phyloP scores from a whole-genome alignment of 2,888 invertebrate species.

The Andrena haemorrhoa region DNA sequence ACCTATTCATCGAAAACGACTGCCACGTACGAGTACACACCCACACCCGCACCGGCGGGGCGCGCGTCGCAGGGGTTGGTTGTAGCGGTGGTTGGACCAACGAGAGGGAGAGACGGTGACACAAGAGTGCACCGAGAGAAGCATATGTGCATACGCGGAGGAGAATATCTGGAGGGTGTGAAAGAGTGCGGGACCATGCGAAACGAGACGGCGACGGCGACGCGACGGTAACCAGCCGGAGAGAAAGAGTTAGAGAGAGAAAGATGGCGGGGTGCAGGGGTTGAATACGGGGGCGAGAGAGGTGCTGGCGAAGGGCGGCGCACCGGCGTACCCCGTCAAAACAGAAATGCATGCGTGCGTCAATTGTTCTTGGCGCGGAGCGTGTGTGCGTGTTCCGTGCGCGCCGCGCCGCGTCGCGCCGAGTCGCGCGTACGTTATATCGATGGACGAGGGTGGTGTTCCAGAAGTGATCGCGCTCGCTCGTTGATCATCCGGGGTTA shows the following conservation, averaged over 20 bases:
- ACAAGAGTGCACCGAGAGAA: slow-evolving; percentile 58
- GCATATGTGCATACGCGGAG: slow-evolving; percentile 69
- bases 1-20: slow-evolving; percentile 75
- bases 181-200: slow-evolving; percentile 74
- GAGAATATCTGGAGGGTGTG: slow-evolving; percentile 78
- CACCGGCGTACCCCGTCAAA: slow-evolving; percentile 66
- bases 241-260: slow-evolving; percentile 44
- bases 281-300: slow-evolving; percentile 41
- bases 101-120: slow-evolving; percentile 46
- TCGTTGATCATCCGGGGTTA: slow-evolving; percentile 62
- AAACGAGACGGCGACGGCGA: slow-evolving; percentile 67
- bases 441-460: slow-evolving; percentile 53
- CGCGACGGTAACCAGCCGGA: slow-evolving; percentile 21
- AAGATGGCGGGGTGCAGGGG: not conserved
- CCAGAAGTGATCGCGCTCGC: slow-evolving; percentile 56
- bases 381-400: slow-evolving; percentile 11
- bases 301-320: slow-evolving; percentile 51
- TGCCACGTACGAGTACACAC: slow-evolving; percentile 53
- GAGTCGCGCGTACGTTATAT: slow-evolving; percentile 52
- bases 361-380: slow-evolving; percentile 74
- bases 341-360: slow-evolving; percentile 78
- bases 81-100: slow-evolving; percentile 43
- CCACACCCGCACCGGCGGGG: slow-evolving; percentile 6
- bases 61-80: slow-evolving; percentile 37
- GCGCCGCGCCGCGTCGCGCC: slow-evolving; percentile 25